phyloP scores from a whole-genome alignment of 1,140 invertebrate species.

The Caenorhabditis latens region DNA sequence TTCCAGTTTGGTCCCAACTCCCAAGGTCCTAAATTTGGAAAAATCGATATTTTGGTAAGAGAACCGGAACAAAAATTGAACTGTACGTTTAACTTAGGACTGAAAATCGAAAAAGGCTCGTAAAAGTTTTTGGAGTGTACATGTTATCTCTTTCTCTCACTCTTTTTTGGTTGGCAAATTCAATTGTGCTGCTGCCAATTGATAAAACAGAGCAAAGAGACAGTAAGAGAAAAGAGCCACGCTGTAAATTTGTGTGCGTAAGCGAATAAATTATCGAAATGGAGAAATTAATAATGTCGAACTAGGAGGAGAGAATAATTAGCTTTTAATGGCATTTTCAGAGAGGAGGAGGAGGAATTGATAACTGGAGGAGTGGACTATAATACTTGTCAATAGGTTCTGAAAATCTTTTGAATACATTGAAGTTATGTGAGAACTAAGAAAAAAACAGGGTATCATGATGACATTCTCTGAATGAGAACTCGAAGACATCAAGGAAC shows the following conservation, averaged over 20 bases:
- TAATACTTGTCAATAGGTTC: background rate
- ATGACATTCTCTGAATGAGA: too few species aligned
- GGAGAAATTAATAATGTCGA: background rate
- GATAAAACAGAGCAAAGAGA: slow-evolving; percentile 3
- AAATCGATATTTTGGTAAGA: background rate
- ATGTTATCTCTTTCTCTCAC: slow-evolving; percentile 11
- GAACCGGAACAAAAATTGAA: slow-evolving; percentile 19
- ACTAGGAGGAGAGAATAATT: background rate
- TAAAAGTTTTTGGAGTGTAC: slow-evolving; percentile 16
- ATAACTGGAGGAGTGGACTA: background rate
- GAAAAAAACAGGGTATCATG: too few species aligned
- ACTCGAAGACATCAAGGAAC: too few species aligned
- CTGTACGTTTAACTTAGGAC: background rate
- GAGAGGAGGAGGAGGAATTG: background rate
- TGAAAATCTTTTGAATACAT: background rate
- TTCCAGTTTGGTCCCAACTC: background rate
- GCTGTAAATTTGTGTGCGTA: slow-evolving; percentile 20
- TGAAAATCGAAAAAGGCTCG: slow-evolving; percentile 36
- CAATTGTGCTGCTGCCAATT: slow-evolving; percentile 25
- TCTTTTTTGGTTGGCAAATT: slow-evolving; percentile 36
- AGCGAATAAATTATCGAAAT: background rate
- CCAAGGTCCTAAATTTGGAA: background rate
- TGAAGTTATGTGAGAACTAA: too few species aligned
- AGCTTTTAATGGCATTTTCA: background rate
- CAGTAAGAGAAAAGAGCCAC: background rate